Conservation (phyloP, 2,113 vertebrate species). For the Cephalopterus ornatus region DNA sequence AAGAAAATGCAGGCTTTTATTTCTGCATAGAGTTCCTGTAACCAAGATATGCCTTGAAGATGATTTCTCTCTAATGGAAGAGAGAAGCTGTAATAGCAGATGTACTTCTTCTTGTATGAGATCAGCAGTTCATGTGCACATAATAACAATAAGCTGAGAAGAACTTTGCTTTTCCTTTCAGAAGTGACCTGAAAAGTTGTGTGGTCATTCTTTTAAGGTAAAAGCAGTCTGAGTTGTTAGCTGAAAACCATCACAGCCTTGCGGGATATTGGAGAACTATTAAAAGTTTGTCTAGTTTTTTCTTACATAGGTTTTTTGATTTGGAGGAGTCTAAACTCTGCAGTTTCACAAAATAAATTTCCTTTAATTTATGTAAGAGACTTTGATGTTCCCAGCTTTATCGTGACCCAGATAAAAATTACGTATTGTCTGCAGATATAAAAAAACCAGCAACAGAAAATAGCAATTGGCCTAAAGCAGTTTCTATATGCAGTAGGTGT, state of each 20-base stretch:
- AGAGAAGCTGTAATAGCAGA: background rate
- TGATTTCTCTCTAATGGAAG: background rate
- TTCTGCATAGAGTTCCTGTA: background rate
- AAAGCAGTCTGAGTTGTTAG: background rate
- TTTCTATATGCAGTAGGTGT: background rate
- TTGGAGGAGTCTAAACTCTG: background rate
- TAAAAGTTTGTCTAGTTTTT: background rate
- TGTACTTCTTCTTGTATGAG: background rate
- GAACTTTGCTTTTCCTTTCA: background rate
- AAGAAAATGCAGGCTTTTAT: background rate
- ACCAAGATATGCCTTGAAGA: no score
- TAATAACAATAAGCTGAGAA: background rate
- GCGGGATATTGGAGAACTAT: background rate
- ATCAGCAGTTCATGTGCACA: accelerated
- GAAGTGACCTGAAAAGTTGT: background rate
- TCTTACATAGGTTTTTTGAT: background rate
- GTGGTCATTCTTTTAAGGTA: background rate
- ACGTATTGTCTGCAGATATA: background rate
- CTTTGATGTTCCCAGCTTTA: background rate
- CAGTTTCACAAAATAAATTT: background rate
- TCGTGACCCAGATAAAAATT: background rate
- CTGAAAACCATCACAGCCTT: background rate
- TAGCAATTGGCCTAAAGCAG: background rate
- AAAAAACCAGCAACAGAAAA: background rate
- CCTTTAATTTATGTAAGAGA: background rate